Base-by-base conservation (phyloP, 2,797 vertebrate species). In the Rhinatrema bivittatum region DNA sequence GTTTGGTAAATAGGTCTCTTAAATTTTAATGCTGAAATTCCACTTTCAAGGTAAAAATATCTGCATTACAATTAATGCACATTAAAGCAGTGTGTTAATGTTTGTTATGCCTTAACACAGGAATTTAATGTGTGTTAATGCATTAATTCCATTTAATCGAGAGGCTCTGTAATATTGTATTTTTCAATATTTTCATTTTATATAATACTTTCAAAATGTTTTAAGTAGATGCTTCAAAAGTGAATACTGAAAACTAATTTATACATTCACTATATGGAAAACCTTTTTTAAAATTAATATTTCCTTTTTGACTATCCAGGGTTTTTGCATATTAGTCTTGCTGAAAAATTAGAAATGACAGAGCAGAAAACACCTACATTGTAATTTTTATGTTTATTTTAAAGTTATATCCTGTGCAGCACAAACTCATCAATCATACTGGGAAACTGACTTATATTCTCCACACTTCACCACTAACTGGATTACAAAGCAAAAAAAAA, bases 361-460 rank as follows among this genome's bases (percentile, higher is more conserved):
- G 62, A 65, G 38, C n/a, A 81, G 73, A 76, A 73, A 76, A 77
- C 86, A 79, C 85, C 74, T 86, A 66, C 78, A 87, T 88, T 90
- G 86, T 73, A 66, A 74, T 72, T 74, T 68, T 56, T 56, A 56
- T 63, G 76, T 75, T 20, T 6, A 19, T 36, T 38, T 20, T 78
- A 74, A 72, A 85, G 76, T 82, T 49, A 61, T 61, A 65, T 68
- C 56, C 75, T 79, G 84, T 78, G 70, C 70, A 65, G 74, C 76
- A 73, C 50, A 60, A 40, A 53, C 71, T 87, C 91, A 97, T 97
- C 93, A 93, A 95, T 97, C 92, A 94, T 76, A 71, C 53, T 38
- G 72, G 69, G 79, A 85, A 83, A 75, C 85, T 87, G 79, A 84
- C 84, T 85, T 76, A 61, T 72, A 81, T 85, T 85, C 86, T 74